Base-by-base conservation (phyloP, 1,140 invertebrate species). In the Paraescarpia echinospica region DNA sequence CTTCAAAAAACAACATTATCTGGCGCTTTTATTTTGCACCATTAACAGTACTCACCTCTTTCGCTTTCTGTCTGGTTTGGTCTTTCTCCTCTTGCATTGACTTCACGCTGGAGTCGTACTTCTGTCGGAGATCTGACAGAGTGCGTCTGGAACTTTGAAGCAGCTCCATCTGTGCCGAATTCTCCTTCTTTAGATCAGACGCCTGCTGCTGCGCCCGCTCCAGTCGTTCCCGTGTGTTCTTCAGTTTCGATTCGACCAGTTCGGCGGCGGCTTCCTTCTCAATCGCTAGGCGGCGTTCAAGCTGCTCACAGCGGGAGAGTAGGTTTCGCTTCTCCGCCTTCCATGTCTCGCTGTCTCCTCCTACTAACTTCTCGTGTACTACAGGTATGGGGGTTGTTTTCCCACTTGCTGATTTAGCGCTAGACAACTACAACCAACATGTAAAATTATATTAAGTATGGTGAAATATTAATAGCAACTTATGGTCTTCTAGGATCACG, bases 21-120 rank as follows among this genome's bases (percentile, higher is more conserved):
- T 4, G 18, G 59, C 48, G 18, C 48, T 9, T 51, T 51, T 51
- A 51, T 18, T 51, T 51, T 8, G 22, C 59, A 77, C 2, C 59
- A 18, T 22, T 77, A 77, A 77, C 27, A 27, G 14, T 2, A 33
- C 89, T 90, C 91, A 91, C 92, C 92, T 91, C 31, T 33, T 93
- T 92, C 8, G 91, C 91, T 41, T 93, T 93, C n/a, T 35, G 27
- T 48, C 89, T 92, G 34, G 92, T 33, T 34, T n/a, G 41, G 8
- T 93, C 93, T 34, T 59, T 93, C 59, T 93, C 93, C 34, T 92
- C 92, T 33, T 93, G 92, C 93, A 89, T 88, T 33, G 93, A 9
- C 12, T 35, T 91, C 33, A 51, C 33, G 5, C 77, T 90, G n/a
- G 12, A 31, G 34, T 93, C 93, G 92, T 92, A 93, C 27, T 92